A percentile compares a stretch with the other conserved stretches of the same genome.
phyloP scores from a whole-genome alignment of 2,797 vertebrate genomes.

The Coendou prehensilis region DNA sequence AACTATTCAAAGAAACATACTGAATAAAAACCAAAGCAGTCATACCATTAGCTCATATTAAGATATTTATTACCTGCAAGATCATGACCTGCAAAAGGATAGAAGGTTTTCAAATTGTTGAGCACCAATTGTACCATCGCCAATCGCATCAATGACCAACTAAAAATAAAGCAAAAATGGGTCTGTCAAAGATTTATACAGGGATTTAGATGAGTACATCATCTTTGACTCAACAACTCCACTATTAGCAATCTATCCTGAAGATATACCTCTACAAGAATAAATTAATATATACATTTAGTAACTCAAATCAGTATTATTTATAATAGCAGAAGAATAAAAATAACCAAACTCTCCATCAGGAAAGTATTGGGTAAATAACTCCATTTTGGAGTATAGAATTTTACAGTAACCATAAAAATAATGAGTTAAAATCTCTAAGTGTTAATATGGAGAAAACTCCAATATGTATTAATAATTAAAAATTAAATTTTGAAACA shows the following conservation, averaged over 20 bases:
- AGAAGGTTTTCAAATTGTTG: conserved; percentile 97
- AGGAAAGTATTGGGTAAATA: background rate
- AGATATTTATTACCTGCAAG: conserved; percentile 91
- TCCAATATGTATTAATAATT: conserved; percentile 7
- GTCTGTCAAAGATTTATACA: conserved; percentile 58
- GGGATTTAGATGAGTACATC: background rate
- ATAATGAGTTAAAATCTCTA: background rate
- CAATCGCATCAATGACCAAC: conserved; percentile 99
- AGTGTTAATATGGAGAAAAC: conserved; percentile 12
- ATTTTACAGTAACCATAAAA: conserved; percentile 31
- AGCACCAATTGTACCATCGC: conserved; percentile 98
- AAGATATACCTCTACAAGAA: background rate
- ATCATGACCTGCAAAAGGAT: conserved; percentile 97
- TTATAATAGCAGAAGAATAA: conserved; percentile 1
- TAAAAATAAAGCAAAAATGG: conserved; percentile 85
- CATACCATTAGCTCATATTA: background rate
- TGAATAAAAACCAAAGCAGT: conserved; percentile 52
- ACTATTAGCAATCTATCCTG: conserved; percentile 11
- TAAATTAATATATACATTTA: background rate
- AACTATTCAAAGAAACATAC: conserved; percentile 1
- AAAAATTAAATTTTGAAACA: conserved; percentile 20
- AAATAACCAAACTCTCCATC: conserved; percentile 2
- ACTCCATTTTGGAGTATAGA: background rate
- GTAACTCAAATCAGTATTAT: conserved; percentile 44
- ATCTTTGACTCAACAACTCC: conserved; percentile 12